Percentiles rank a stretch among this genome's conserved stretches.
These are phyloP conservation scores for Tympanuchus pallidicinctus DNA, from an alignment of 2,113 vertebrate genomes.

Conservation along the genomic window DNA sequence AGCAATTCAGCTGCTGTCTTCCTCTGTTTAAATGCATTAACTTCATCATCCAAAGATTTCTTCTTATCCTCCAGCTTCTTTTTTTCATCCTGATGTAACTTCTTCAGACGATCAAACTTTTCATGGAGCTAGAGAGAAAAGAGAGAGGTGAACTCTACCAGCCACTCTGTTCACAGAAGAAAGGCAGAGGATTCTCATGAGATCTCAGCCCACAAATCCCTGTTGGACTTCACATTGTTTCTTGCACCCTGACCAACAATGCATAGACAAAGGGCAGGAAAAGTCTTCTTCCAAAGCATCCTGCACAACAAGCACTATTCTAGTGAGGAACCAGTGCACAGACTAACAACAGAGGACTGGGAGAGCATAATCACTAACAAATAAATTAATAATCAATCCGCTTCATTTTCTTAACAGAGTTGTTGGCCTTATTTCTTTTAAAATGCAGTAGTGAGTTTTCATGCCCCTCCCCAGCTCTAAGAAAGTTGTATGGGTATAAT, in stretches of 20 bases:
- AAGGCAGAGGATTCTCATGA: neutral
- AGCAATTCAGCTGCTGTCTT: constrained; percentile 96
- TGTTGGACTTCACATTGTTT: neutral
- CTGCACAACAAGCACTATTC: neutral
- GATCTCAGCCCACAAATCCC: neutral
- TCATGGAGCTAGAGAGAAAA: constrained; percentile 87
- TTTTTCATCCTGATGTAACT: constrained; percentile 97
- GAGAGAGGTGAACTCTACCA: neutral
- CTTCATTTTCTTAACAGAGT: neutral
- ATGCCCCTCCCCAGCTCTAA: neutral
- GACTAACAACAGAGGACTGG: neutral
- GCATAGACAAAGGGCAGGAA: neutral
- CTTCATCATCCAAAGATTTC: constrained; percentile 93
- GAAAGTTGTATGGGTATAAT: neutral
- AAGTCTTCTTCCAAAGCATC: neutral
- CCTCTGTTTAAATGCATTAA: constrained; percentile 96
- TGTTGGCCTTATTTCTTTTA: neutral
- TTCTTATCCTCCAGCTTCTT: constrained; percentile 98
- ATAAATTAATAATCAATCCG: neutral
- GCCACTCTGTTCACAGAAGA: neutral
- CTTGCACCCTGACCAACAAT: neutral
- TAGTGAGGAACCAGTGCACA: neutral
- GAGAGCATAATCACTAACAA: neutral
- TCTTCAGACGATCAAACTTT: constrained; percentile 98
- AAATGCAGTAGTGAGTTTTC: neutral